A percentile compares a stretch with the other conserved stretches of the same genome.
These are phyloP conservation scores for Thalassoma bifasciatum DNA, from an alignment of 2,113 vertebrate species.

Conservation along the genomic window DNA sequence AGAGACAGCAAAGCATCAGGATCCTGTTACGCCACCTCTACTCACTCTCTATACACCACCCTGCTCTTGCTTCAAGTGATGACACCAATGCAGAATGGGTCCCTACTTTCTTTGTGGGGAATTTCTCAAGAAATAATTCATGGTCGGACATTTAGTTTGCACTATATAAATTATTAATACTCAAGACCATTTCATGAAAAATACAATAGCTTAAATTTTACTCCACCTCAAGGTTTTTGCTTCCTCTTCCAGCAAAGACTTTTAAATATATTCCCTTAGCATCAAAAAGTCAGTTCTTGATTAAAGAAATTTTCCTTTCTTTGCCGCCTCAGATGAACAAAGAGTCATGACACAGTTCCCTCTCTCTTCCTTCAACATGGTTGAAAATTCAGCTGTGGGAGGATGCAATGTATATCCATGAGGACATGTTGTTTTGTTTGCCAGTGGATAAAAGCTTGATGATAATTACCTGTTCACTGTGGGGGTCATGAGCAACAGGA, in stretches of 20 bases:
- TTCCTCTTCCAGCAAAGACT: not conserved
- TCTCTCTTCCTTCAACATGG: not conserved
- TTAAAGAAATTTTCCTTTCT: not conserved
- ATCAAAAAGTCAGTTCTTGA: no score
- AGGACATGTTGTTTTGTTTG: constrained; percentile 7
- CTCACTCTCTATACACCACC: not conserved
- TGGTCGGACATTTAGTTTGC: constrained; percentile 17
- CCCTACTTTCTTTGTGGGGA: constrained; percentile 1
- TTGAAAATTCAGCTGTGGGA: constrained; percentile 16
- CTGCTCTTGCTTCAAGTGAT: constrained; percentile 10
- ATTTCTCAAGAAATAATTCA: constrained; percentile 15
- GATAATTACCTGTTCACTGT: constrained; percentile 12
- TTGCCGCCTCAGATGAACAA: not conserved
- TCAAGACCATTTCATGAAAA: constrained; percentile 11
- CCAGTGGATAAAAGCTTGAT: constrained; percentile 6
- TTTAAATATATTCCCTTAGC: not conserved
- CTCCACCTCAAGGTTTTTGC: constrained; percentile 6
- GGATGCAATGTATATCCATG: constrained; percentile 5
- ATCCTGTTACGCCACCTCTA: constrained; percentile 28
- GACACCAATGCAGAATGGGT: not conserved
- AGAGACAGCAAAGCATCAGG: constrained; percentile 29
- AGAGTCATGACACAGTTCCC: not conserved
- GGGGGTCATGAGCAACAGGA: constrained; percentile 6
- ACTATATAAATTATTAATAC: constrained; percentile 43
- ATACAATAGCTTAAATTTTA: not conserved